These are phyloP conservation scores for Eudemis profundana DNA, from an alignment of 2,888 invertebrate genomes.

Conservation along the genomic window DNA sequence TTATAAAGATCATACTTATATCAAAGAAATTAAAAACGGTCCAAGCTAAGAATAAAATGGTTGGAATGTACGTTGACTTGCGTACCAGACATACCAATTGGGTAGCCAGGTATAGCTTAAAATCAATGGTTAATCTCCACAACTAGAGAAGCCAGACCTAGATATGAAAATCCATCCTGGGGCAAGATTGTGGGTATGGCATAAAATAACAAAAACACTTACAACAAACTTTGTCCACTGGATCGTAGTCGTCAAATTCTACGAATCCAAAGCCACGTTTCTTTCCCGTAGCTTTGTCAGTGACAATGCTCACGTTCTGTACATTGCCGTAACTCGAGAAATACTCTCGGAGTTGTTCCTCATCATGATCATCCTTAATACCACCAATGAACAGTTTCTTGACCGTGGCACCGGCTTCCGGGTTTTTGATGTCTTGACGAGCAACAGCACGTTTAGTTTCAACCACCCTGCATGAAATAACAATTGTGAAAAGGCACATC, in stretches of 20 bases:
- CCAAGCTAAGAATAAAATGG: not conserved
- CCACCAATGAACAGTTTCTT: constrained; percentile 98
- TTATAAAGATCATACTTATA: constrained; percentile 17
- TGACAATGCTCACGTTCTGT: constrained; percentile 94
- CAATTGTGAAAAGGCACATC: not conserved
- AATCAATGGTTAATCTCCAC: constrained; percentile 79
- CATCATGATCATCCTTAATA: constrained; percentile 96
- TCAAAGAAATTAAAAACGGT: not conserved
- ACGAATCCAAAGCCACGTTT: constrained; percentile 98
- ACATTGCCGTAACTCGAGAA: constrained; percentile 94
- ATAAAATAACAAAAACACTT: constrained; percentile 77
- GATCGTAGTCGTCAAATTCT: constrained; percentile 98
- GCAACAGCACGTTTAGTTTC: constrained; percentile 99
- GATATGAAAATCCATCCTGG: constrained; percentile 76
- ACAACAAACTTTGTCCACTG: constrained; percentile 98
- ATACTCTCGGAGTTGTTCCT: constrained; percentile 94
- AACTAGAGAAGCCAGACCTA: constrained; percentile 81
- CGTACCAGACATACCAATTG: constrained; percentile 74
- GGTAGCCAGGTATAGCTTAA: constrained; percentile 79
- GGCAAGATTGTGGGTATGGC: constrained; percentile 77
- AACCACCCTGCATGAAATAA: constrained; percentile 87
- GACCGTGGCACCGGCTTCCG: constrained; percentile 96
- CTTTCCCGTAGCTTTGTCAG: constrained; percentile 96
- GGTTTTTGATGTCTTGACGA: constrained; percentile 94
- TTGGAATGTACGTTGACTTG: constrained; percentile 73